Evolutionary conservation across 2,888 invertebrate species (phyloP).

Genomic region (Meiosimyza decipiens): DNA sequence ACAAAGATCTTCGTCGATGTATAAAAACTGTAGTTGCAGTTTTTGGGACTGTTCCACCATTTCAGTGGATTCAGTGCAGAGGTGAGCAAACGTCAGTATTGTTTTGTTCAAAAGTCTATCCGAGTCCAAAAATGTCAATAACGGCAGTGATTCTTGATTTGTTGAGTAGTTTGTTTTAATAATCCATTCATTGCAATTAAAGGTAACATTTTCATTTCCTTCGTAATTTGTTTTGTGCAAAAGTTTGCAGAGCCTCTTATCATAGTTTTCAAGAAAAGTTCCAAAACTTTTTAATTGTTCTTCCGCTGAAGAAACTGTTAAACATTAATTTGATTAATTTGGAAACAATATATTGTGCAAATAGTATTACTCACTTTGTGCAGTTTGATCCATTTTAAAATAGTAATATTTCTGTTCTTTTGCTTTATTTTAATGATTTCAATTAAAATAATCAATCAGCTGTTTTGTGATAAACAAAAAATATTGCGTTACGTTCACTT

Average conservation of each 20-base stretch:
- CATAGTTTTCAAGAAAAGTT: conserved; percentile 58
- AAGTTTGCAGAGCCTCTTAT: conserved; percentile 50
- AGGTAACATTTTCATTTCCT: conserved; percentile 38
- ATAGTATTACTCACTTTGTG: conserved; percentile 42
- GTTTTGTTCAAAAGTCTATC: conserved; percentile 84
- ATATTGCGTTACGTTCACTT: no score
- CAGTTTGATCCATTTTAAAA: conserved; percentile 42
- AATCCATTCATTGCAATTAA: conserved; percentile 33
- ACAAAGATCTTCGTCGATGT: conserved; percentile 55
- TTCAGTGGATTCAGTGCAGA: conserved; percentile 80
- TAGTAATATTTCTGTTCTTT: not conserved
- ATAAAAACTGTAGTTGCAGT: conserved; percentile 68
- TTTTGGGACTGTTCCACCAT: conserved; percentile 76
- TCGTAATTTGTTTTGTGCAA: conserved; percentile 41
- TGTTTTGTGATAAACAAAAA: no score
- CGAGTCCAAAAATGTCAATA: conserved; percentile 80
- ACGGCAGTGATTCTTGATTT: conserved; percentile 71
- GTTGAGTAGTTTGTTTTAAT: conserved; percentile 50
- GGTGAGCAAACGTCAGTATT: conserved; percentile 80
- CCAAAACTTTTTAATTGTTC: conserved; percentile 61
- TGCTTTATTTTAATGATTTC: no score
- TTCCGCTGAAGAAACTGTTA: conserved; percentile 58
- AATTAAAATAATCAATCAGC: no score
- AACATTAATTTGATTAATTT: not conserved
- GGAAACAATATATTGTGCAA: not conserved